Evolutionary conservation across 2,888 invertebrate species (phyloP), one percentile per base, ranked within the genome.

Genomic region (Pammene aurita): DNA sequence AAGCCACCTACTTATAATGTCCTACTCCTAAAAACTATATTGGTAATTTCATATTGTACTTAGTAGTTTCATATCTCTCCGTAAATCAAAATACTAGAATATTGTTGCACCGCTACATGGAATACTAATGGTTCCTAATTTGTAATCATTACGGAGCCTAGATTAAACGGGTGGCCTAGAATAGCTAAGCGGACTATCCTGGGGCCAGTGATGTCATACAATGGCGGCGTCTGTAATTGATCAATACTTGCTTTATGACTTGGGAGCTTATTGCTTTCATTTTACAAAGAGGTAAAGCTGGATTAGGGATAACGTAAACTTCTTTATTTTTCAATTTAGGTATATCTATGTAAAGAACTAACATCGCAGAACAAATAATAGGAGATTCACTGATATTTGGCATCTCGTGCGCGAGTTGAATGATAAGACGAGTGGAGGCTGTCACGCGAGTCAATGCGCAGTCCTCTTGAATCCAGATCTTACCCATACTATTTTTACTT

Each of bases 121-220:
- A 41, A 58, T 69, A 60, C 58, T 65, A 60, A 58, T 55, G 60
- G 44, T 60, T 55, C 54, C 69, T 69, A 69, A 69, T 69, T 64
- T 55, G 65, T 69, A 65, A 64, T 55, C 58, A 69, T 65, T 69
- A 64, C 65, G 48, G 16, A 55, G 60, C 54, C 50, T 67, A 67
- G 65, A 65, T 65, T 60, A 64, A 69, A 69, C 60, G 69, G 58
- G 60, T 56, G 67, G 65, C 69, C 69, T 69, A 69, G 69, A 69
- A 68, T 68, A 68, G 41, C 64, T 63, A 58, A 58, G 65, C 57
- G 54, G 35, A 64, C 38, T 64, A 35, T 69, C 69, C 69, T 38
- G 60, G 48, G 69, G 69, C 65, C 54, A 26, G 54, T 69, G 69
- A 69, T 69, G 60, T 69, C 65, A 69, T 65, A 60, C 64, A 54